phyloP scores from a whole-genome alignment of 2,888 invertebrate genomes.

The Coenonympha glycerion region DNA sequence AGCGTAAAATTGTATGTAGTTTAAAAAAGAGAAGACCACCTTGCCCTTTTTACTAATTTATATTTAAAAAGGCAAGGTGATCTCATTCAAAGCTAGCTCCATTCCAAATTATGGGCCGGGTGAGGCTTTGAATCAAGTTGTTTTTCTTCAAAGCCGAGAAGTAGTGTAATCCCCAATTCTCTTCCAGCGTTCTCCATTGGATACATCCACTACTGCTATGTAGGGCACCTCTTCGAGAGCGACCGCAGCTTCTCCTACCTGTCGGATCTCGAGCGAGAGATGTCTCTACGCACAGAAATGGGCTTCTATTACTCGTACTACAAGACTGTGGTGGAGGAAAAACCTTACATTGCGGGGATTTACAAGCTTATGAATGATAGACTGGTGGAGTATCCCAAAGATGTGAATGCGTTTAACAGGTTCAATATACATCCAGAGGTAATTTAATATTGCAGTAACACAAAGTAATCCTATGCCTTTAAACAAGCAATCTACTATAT shows the following conservation, averaged over 20 bases:
- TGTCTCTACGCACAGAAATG: slow-evolving; percentile 91
- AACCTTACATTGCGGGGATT: slow-evolving; percentile 77
- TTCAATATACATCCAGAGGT: slow-evolving; percentile 93
- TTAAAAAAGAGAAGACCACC: too few relatives aligned
- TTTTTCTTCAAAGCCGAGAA: too few relatives aligned
- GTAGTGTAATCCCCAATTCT: too few relatives aligned
- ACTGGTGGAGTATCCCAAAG: slow-evolving; percentile 86
- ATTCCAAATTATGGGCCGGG: too few relatives aligned
- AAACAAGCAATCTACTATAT: too few relatives aligned
- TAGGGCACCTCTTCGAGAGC: slow-evolving; percentile 85
- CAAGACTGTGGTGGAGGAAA: slow-evolving; percentile 85
- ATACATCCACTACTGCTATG: slow-evolving; percentile 79
- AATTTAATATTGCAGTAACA: slow-evolving; percentile 27
- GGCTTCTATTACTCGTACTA: slow-evolving; percentile 93
- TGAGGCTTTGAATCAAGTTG: too few relatives aligned
- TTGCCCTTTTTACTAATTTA: too few relatives aligned
- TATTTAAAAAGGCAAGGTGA: too few relatives aligned
- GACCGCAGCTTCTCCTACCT: slow-evolving; percentile 89
- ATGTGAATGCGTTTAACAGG: slow-evolving; percentile 86
- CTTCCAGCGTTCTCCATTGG: slow-evolving; percentile 77
- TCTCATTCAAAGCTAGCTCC: too few relatives aligned
- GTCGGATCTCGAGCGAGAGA: slow-evolving; percentile 88
- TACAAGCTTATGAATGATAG: slow-evolving; percentile 81
- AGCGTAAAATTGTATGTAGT: too few relatives aligned
- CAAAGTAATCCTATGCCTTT: too few relatives aligned